Base-by-base conservation (phyloP, 2,113 vertebrate species). In the Poecile atricapillus region DNA sequence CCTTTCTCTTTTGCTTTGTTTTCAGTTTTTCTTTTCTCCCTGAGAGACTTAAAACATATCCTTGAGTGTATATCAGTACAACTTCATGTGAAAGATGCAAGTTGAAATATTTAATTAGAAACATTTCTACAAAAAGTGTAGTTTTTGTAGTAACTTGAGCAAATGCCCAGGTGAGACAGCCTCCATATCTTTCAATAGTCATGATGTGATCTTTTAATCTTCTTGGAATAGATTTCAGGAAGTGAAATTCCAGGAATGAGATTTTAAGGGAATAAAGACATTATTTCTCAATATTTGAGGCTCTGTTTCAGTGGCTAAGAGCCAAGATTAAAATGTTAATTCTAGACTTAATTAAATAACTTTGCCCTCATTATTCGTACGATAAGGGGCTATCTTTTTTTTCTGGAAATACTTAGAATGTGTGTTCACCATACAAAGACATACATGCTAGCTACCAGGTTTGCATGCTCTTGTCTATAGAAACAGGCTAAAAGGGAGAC, bases 351-450 rank as follows among this genome's bases (percentile, higher is more conserved):
- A 60, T 86, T 76, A 49, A 91, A 13, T 60, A 1, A 62, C 9
- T 87, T 91, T 69, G 4, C 3, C 13, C 7, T 65, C 21, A 39
- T 49, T 9, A 5, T 60, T 12, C 13, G 10, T 71, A 14, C n/a
- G 33, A 80, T 5, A 47, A 25, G 9, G 3, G 3, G 0, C 1
- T 5, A 3, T 41, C 9, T 28, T 39, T 31, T 80, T 56, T 55
- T 71, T 31, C 7, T 74, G 39, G 31, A 75, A 24, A 22, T 14
- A 41, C 37, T 49, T 35, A 31, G 23, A 43, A 53, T n/a, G 7
- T 41, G 4, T 5, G 2, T 59, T 53, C 37, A 58, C 5, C 0
- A 4, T 70, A 27, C 7, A 50, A 58, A 85, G 35, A 31, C 15
- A 19, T 25, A 55, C 15, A 28, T 28, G 31, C 8, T 22, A 53